Conservation (phyloP, 2,797 vertebrate species). For the Tenualosa ilisha region DNA sequence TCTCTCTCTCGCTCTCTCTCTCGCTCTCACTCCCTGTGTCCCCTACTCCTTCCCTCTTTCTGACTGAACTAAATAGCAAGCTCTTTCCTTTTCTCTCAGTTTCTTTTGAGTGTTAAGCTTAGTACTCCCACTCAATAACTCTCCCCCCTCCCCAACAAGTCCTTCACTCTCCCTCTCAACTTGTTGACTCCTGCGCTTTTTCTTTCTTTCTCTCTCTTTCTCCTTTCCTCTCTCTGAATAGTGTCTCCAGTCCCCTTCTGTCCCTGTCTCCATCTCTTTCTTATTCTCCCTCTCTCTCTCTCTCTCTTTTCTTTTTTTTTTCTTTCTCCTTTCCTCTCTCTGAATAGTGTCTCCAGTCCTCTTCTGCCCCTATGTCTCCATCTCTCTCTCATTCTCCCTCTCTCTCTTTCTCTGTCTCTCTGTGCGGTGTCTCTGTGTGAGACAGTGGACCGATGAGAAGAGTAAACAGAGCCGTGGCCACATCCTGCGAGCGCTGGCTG, state of each 20-base stretch:
- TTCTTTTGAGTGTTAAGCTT: not conserved
- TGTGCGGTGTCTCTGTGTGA: not conserved
- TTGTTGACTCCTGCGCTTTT: not conserved
- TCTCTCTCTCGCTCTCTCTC: not conserved
- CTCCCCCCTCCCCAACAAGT: no score
- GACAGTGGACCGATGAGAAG: slow-evolving; percentile 22
- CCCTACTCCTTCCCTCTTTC: not conserved
- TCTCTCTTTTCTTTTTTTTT: not conserved
- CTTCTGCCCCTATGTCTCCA: not conserved
- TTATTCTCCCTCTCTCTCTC: no score
- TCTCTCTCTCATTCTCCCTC: not conserved
- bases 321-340: not conserved
- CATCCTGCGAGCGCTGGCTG: slow-evolving; percentile 2
- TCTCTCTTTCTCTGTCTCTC: not conserved
- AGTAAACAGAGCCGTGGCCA: slow-evolving; percentile 15
- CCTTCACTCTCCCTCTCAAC: no score
- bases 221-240: not conserved
- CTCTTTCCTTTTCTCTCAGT: not conserved
- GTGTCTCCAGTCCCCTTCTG: no score
- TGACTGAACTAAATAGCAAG: not conserved
- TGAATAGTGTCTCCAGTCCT: not conserved
- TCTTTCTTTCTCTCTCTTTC: not conserved
- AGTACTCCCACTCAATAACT: not conserved
- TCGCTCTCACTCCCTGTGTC: not conserved
- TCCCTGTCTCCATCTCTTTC: not conserved